Evolutionary conservation across 2,797 vertebrate genomes (phyloP).

Genomic region (Pitangus sulphuratus): DNA sequence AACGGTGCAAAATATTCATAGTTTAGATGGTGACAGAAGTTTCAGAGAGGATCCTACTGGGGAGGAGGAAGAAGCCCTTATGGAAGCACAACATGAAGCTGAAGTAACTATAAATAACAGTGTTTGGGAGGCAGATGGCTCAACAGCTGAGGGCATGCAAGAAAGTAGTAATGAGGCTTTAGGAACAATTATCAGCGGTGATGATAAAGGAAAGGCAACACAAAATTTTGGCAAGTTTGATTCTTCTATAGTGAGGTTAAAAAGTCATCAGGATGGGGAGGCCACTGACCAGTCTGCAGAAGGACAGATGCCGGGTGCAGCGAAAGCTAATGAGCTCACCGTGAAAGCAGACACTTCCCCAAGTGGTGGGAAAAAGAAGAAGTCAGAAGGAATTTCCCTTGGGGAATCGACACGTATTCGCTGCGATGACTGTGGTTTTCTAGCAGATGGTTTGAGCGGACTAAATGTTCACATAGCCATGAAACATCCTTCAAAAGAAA

Average conservation of each 20-base stretch:
- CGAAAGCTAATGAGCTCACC: constrained; percentile 34
- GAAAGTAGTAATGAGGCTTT: constrained; percentile 66
- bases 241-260: constrained; percentile 89
- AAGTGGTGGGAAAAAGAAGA: constrained; percentile 72
- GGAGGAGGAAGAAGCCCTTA: constrained; percentile 63
- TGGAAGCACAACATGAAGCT: constrained; percentile 68
- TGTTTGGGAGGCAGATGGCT: constrained; percentile 71
- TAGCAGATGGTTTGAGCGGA: constrained; percentile 94
- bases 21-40: constrained; percentile 48
- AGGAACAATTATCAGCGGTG: constrained; percentile 57
- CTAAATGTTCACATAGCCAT: constrained; percentile 98
- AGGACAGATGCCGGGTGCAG: not conserved
- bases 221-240: constrained; percentile 84
- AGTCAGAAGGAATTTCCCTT: constrained; percentile 64
- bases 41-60: constrained; percentile 14
- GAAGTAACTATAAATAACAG: constrained; percentile 67
- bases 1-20: not conserved
- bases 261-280: constrained; percentile 79
- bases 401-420: constrained; percentile 82
- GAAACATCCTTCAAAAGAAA: constrained; percentile 97
- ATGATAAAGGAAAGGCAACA: constrained; percentile 72
- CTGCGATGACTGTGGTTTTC: constrained; percentile 95
- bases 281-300: constrained; percentile 64
- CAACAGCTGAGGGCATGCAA: constrained; percentile 59
- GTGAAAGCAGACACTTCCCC: constrained; percentile 53